Base-by-base conservation (phyloP, 2,113 vertebrate genomes). In the Heterotilapia buettikoferi region DNA sequence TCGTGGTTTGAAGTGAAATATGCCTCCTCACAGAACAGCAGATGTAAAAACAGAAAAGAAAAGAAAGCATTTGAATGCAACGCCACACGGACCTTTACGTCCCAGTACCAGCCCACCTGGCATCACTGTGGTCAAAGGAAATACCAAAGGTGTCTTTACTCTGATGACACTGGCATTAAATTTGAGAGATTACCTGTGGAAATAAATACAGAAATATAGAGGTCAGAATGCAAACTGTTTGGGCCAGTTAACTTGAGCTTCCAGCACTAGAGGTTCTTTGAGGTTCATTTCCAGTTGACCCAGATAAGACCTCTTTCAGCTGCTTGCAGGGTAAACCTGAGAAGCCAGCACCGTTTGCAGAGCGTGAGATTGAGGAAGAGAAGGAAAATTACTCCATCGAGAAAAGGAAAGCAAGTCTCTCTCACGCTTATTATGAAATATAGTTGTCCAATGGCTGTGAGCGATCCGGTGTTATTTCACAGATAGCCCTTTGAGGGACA, bases 371-470 rank as follows among this genome's bases (percentile, higher is more conserved):
- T 50, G 71, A 76, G 43, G 68, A 53, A 59, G 26, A 80, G 2
- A 45, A 63, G 86, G 68, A 56, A 82, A 84, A 82, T 68, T 2
- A 52, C 73, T 59, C 81, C 76, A 78, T 61, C 57, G 82, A 90
- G 84, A 76, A 80, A 88, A 83, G 26, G 43, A 86, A 87, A 83
- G 47, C 40, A 31, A 85, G 68, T 26, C 40, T 9, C n/a, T 83
- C 40, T 87, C 50, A 83, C 5, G 4, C 59, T 47, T 85, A 36
- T 36, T 54, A 54, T 24, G 6, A 83, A 84, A 83, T 31, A 57
- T 18, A 89, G 83, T 80, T 56, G 78, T 88, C 56, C 24, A 6
- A 68, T 45, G 61, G 50, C 66, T 63, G 52, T 12, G 57, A 86
- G 84, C 6, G 78, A 86, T 71, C 13, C 10, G 16, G 19, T 84